These are phyloP conservation scores for Aratinga solstitialis DNA, from an alignment of 2,797 vertebrate genomes.

Conservation along the genomic window DNA sequence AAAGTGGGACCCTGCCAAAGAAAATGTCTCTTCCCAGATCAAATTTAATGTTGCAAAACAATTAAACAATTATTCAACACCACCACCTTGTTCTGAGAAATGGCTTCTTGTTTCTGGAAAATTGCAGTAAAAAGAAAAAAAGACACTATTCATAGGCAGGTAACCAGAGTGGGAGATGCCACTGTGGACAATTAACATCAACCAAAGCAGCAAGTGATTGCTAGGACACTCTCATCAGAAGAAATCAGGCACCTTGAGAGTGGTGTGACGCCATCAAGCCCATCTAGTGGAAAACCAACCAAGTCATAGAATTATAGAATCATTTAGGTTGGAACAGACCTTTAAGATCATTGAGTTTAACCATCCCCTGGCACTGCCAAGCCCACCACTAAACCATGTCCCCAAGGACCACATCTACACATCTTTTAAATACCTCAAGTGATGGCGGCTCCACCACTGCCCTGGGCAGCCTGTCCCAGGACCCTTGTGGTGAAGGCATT, in stretches of 20 bases:
- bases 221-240: background rate
- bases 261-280: background rate
- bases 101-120: background rate
- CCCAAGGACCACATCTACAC: background rate
- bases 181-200: background rate
- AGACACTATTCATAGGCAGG: background rate
- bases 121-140: background rate
- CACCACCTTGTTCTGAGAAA: background rate
- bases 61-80: background rate
- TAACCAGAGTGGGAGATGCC: background rate
- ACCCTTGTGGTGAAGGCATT: fast-evolving
- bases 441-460: too few species aligned
- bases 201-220: background rate
- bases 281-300: background rate
- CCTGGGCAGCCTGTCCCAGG: background rate
- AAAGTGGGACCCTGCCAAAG: background rate
- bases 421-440: too few species aligned
- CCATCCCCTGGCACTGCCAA: background rate
- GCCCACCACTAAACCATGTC: background rate
- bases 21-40: background rate
- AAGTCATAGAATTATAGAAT: background rate
- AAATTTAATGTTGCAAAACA: background rate
- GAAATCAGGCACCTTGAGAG: background rate
- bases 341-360: background rate
- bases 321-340: background rate